A percentile compares a stretch with the other conserved stretches of the same genome.
These are phyloP conservation scores for Mus pahari DNA, from an alignment of 2,113 vertebrate species.

Conservation along the genomic window DNA sequence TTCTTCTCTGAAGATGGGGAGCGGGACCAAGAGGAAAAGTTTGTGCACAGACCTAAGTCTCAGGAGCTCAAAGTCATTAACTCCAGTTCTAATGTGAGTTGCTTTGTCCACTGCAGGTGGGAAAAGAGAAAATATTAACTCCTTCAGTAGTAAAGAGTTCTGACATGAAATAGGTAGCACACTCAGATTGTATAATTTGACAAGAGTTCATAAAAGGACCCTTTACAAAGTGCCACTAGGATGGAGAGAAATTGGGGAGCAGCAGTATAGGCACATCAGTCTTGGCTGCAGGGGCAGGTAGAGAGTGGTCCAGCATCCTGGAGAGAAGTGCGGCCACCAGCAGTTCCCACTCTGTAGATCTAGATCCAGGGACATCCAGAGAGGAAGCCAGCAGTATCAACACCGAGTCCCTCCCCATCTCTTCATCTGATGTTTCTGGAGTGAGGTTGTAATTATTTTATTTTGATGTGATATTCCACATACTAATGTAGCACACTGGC, in stretches of 20 bases:
- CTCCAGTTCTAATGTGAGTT: conserved; percentile 93
- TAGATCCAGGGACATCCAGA: not conserved
- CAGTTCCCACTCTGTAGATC: not conserved
- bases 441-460: not conserved
- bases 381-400: not conserved
- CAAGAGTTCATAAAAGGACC: not conserved
- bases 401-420: not conserved
- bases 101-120: not conserved
- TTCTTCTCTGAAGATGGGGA: conserved; percentile 85
- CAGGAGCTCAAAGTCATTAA: conserved; percentile 85
- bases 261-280: accelerated
- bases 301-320: not conserved
- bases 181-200: not conserved
- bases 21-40: conserved; percentile 64
- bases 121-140: not conserved
- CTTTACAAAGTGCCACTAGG: accelerated
- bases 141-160: not conserved
- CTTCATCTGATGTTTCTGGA: not conserved
- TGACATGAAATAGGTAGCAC: not conserved
- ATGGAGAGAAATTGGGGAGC: not conserved
- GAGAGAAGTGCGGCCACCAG: too few relatives aligned
- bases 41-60: conserved; percentile 54
- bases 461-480: not conserved
- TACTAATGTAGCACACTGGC: not conserved
- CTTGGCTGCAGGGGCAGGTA: accelerated